These are phyloP conservation scores for Nomada hirtipes DNA, from an alignment of 2,888 invertebrate genomes.

Conservation along the genomic window DNA sequence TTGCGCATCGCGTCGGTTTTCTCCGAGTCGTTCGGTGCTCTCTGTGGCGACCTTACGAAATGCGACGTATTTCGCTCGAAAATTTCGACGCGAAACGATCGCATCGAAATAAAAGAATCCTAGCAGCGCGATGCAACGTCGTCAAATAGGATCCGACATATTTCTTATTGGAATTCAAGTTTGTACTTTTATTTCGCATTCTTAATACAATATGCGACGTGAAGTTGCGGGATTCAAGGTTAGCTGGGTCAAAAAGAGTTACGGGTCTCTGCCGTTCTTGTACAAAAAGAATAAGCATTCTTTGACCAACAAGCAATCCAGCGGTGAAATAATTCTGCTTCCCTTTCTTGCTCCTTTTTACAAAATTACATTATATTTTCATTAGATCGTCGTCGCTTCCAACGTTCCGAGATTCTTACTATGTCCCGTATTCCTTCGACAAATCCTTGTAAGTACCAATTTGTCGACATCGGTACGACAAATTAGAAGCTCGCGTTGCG, in stretches of 20 bases:
- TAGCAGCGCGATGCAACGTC: neutral
- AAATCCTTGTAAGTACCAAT: no score
- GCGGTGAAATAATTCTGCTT: neutral
- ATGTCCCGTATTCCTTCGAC: no score
- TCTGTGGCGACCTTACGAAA: neutral
- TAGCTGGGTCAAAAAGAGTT: constrained; percentile 66
- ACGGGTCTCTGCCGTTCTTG: constrained; percentile 41
- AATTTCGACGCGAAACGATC: neutral
- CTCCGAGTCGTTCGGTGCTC: neutral
- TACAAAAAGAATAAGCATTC: constrained; percentile 35
- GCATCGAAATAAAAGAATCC: neutral
- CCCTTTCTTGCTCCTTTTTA: neutral
- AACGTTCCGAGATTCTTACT: no score
- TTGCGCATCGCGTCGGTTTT: neutral
- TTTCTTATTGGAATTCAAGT: constrained; percentile 22
- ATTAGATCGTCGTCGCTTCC: no score
- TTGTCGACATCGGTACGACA: no score
- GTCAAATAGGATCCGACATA: neutral
- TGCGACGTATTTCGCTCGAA: neutral
- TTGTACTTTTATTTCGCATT: constrained; percentile 42
- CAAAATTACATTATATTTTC: no score
- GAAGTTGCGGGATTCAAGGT: constrained; percentile 66
- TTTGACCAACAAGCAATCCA: neutral
- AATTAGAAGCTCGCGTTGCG: neutral
- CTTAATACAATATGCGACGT: constrained; percentile 45